Percentiles rank a stretch among this genome's conserved stretches.
Evolutionary conservation across 2,113 vertebrate species (phyloP).

Genomic region (Myocastor coypus): DNA sequence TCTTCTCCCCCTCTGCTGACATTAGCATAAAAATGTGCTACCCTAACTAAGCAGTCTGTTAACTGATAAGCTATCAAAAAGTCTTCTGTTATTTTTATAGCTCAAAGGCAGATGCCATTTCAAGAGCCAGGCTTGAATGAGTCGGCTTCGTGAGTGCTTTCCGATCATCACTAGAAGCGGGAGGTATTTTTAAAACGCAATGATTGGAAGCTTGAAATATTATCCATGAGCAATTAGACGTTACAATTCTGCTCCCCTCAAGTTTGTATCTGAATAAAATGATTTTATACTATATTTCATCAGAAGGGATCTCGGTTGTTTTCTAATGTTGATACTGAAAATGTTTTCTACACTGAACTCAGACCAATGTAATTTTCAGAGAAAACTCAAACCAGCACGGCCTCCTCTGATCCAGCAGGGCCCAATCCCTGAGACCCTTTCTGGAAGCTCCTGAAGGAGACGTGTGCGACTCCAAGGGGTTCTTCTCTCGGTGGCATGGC

Average conservation of each 20-base stretch:
- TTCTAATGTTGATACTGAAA: constrained; percentile 77
- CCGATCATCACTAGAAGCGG: constrained; percentile 88
- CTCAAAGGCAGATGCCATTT: constrained; percentile 91
- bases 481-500: neutral
- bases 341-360: constrained; percentile 80
- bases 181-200: constrained; percentile 89
- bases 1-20: constrained; percentile 82
- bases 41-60: constrained; percentile 92
- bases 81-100: constrained; percentile 93
- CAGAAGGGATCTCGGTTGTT: constrained; percentile 82
- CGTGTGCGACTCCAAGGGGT: neutral
- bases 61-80: constrained; percentile 93
- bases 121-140: constrained; percentile 89
- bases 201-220: constrained; percentile 86
- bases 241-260: constrained; percentile 82
- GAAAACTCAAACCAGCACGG: constrained; percentile 80
- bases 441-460: constrained; percentile 68
- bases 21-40: constrained; percentile 92
- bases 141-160: constrained; percentile 87
- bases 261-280: constrained; percentile 83
- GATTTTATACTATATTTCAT: constrained; percentile 80
- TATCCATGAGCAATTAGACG: constrained; percentile 86
- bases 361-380: constrained; percentile 82
- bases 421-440: constrained; percentile 66
- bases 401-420: constrained; percentile 81